phyloP scores from a whole-genome alignment of 2,113 vertebrate genomes.

The Tichodroma muraria region DNA sequence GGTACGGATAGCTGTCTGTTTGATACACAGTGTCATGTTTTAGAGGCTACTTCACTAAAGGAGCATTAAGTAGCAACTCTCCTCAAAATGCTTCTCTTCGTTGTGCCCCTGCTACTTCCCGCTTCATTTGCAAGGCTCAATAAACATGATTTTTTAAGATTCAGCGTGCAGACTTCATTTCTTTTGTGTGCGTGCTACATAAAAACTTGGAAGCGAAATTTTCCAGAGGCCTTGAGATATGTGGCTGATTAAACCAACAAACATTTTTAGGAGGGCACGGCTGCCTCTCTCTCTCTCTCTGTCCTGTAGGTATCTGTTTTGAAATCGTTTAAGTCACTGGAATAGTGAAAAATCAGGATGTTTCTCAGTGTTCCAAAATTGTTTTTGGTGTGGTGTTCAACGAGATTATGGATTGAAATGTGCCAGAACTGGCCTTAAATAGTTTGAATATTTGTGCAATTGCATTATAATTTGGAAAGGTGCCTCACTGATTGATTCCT shows the following conservation, averaged over 20 bases:
- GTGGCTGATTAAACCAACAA: slow-evolving; percentile 25
- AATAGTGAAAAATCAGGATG: background rate
- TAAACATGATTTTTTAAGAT: slow-evolving; percentile 9
- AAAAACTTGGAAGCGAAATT: background rate
- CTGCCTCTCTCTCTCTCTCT: background rate
- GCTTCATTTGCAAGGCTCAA: slow-evolving; percentile 21
- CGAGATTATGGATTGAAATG: slow-evolving; percentile 1
- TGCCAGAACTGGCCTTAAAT: slow-evolving; percentile 47
- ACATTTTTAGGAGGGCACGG: slow-evolving; percentile 29
- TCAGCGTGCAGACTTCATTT: background rate
- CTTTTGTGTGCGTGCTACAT: slow-evolving; percentile 1
- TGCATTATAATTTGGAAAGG: slow-evolving; percentile 72
- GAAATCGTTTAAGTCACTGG: background rate
- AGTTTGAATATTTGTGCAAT: slow-evolving; percentile 72
- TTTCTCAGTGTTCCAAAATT: background rate
- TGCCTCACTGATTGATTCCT: slow-evolving; percentile 78
- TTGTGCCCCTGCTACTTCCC: background rate
- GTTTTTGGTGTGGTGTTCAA: slow-evolving; percentile 29
- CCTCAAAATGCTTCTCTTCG: background rate
- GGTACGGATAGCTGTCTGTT: slow-evolving; percentile 7
- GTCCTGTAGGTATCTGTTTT: background rate
- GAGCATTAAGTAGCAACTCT: background rate
- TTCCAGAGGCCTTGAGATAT: background rate
- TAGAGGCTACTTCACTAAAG: background rate
- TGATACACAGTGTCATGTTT: background rate